Evolutionary conservation across 2,113 vertebrate genomes (phyloP), one percentile per base, ranked within the genome.

Genomic region (Siniperca chuatsi): DNA sequence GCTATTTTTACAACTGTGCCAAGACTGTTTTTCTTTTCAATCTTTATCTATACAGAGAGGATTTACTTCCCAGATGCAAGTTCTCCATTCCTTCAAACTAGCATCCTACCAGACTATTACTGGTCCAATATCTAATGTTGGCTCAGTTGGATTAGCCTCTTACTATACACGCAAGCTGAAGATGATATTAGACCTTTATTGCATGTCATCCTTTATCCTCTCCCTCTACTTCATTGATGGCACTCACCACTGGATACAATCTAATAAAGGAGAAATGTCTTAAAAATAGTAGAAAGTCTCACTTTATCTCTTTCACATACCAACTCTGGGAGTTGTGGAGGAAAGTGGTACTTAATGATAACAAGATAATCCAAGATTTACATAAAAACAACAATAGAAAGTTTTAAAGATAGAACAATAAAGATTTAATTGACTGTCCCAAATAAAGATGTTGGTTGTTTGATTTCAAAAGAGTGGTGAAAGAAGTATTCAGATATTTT

Each of bases 11-110:
- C 23, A 78, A n/a, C 15, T 12, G 23, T 64, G 55, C 42, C 62
- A 70, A 65, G 48, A 42, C 21, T 75, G 57, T 52, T 83, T 70
- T 68, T 23, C 44, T 74, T 46, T 37, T 52, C 5, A 5, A 16
- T 42, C 58, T 65, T 42, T 25, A 46, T 55, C 55, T 9, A 35
- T 55, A 33, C 35, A 66, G 29, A 37, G 48, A 46, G 3, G 60
- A 69, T 55, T 75, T 8, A 81, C 11, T 1, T 37, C 44, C 57
- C 10, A 11, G 29, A 40, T 50, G 54, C 11, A 23, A 10, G 54
- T 21, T 15, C 21, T 52, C 3, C 16, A 7, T 64, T 60, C 10
- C 10, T 68, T 50, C 29, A 67, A 37, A 48, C 42, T 44, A 29
- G n/a, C 42, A 44, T 61, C 13, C 10, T 16, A 20, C 57, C 35